phyloP scores from a whole-genome alignment of 2,797 vertebrate genomes.

The Rhynchonycteris naso region DNA sequence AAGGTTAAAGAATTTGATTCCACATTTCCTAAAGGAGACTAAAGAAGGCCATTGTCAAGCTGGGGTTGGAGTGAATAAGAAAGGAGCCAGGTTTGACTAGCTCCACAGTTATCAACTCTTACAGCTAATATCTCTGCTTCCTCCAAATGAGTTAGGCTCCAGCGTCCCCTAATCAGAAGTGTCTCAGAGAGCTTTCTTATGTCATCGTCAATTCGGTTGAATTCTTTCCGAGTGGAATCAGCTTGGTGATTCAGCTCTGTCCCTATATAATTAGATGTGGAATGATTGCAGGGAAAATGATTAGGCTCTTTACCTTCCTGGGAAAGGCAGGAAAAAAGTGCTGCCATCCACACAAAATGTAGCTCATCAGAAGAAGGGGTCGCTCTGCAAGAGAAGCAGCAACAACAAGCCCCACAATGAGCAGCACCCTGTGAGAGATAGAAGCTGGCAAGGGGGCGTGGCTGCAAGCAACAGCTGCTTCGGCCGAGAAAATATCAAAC shows the following conservation, averaged over 20 bases:
- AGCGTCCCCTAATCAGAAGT: slow-evolving; percentile 63
- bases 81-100: slow-evolving; percentile 1
- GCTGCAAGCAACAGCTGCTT: neutral
- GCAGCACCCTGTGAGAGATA: neutral
- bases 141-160: neutral
- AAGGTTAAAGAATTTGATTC: neutral
- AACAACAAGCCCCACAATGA: neutral
- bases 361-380: neutral
- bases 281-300: slow-evolving; percentile 57
- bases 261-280: slow-evolving; percentile 80
- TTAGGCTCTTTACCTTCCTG: slow-evolving; percentile 65
- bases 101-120: slow-evolving; percentile 38
- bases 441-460: neutral
- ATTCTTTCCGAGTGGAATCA: slow-evolving; percentile 59
- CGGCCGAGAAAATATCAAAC: neutral
- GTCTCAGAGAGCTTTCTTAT: slow-evolving; percentile 46
- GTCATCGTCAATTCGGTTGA: slow-evolving; percentile 34
- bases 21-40: neutral
- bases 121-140: slow-evolving; percentile 11
- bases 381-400: neutral
- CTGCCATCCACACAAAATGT: slow-evolving; percentile 41
- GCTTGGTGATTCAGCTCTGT: slow-evolving; percentile 76
- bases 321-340: slow-evolving; percentile 51
- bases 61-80: neutral
- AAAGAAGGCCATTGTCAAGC: neutral